A percentile compares a stretch with the other conserved stretches of the same genome.
These are phyloP conservation scores for Cosmorhoe ocellata DNA, from an alignment of 2,888 invertebrate genomes.

Conservation along the genomic window DNA sequence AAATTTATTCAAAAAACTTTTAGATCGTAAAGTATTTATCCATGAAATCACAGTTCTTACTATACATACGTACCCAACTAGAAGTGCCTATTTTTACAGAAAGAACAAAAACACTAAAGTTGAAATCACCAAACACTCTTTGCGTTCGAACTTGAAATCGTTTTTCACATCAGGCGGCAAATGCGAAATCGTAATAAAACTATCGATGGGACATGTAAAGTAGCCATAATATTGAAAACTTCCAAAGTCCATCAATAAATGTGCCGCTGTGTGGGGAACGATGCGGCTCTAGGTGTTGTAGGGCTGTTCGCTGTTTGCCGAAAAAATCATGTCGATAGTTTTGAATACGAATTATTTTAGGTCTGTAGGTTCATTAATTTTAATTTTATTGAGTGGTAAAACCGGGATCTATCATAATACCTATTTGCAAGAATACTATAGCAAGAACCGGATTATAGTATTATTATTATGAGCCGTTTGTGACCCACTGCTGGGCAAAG, in stretches of 20 bases:
- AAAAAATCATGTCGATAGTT: slow-evolving; percentile 14
- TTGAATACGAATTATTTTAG: too few relatives aligned
- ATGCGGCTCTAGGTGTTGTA: slow-evolving; percentile 35
- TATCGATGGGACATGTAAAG: slow-evolving; percentile 78
- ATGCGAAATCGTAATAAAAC: slow-evolving; percentile 82
- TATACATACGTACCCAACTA: neutral
- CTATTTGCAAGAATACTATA: too few relatives aligned
- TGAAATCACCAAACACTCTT: slow-evolving; percentile 45
- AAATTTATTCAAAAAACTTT: too few relatives aligned
- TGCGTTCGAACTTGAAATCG: slow-evolving; percentile 51
- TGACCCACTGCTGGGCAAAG: too few relatives aligned
- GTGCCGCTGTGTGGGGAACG: slow-evolving; percentile 72
- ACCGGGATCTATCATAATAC: too few relatives aligned
- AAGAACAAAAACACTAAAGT: slow-evolving; percentile 34
- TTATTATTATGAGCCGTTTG: too few relatives aligned
- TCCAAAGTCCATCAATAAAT: slow-evolving; percentile 82
- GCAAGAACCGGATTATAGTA: too few relatives aligned
- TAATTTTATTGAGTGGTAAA: too few relatives aligned
- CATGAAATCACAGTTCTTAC: too few relatives aligned
- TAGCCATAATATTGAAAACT: slow-evolving; percentile 82
- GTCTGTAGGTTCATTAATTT: too few relatives aligned
- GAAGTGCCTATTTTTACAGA: neutral
- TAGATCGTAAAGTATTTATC: too few relatives aligned
- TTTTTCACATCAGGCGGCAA: slow-evolving; percentile 78
- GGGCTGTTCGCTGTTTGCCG: slow-evolving; percentile 1